These are phyloP conservation scores for Timema podura DNA, from an alignment of 2,888 invertebrate genomes.

Conservation along the genomic window DNA sequence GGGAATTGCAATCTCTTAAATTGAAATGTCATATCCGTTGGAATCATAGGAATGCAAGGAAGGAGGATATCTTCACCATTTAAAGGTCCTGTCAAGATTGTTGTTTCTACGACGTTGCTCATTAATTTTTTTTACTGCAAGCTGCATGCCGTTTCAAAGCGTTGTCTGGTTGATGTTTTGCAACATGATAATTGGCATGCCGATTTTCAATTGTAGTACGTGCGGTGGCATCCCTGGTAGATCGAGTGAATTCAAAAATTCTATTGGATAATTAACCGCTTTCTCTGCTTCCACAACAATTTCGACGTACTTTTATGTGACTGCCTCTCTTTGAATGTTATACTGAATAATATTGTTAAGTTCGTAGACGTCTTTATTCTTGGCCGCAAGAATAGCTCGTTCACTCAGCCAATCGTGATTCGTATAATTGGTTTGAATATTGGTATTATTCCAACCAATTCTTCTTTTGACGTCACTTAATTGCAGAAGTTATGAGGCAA, in stretches of 20 bases:
- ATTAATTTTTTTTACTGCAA: conserved; percentile 27
- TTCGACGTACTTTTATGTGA: conserved; percentile 26
- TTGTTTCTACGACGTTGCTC: conserved; percentile 14
- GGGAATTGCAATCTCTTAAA: conserved; percentile 11
- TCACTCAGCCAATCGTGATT: conserved; percentile 9
- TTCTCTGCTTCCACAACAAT: conserved; percentile 25
- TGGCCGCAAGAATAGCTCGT: conserved; percentile 13
- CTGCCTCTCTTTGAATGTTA: conserved; percentile 21
- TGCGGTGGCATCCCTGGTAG: conserved; percentile 25
- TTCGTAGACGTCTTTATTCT: conserved; percentile 16
- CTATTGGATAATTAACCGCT: conserved; percentile 30
- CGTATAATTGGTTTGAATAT: conserved; percentile 18
- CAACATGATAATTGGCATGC: conserved; percentile 29
- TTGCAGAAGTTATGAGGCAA: no score
- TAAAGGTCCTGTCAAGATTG: conserved; percentile 19
- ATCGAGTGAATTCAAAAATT: conserved; percentile 36
- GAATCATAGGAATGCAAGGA: conserved; percentile 19
- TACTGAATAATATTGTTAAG: conserved; percentile 19
- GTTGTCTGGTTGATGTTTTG: conserved; percentile 31
- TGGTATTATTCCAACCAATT: conserved; percentile 20
- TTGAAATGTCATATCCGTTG: conserved; percentile 14
- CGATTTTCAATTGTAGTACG: conserved; percentile 34
- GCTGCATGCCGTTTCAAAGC: conserved; percentile 36
- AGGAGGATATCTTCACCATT: conserved; percentile 18
- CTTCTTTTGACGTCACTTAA: conserved; percentile 23